These are phyloP conservation scores for Centropyge bicolor DNA, from an alignment of 2,797 vertebrate species.

Conservation along the genomic window DNA sequence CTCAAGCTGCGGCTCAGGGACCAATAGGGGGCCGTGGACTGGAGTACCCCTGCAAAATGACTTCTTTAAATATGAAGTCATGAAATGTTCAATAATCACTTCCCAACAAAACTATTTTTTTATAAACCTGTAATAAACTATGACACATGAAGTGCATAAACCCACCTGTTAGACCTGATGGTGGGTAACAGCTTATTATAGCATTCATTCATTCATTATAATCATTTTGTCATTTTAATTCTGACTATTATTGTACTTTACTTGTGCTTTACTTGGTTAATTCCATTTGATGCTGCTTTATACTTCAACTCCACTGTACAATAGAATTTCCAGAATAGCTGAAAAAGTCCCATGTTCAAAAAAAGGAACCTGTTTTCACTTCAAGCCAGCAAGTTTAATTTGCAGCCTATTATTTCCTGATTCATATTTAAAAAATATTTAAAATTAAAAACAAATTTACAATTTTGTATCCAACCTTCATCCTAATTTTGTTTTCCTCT, in stretches of 20 bases:
- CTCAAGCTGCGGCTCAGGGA: constrained; percentile 31
- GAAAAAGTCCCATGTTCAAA: too few species aligned
- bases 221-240: background rate
- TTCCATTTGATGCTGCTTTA: background rate
- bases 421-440: background rate
- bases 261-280: background rate
- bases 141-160: background rate
- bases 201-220: background rate
- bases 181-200: background rate
- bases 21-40: constrained; percentile 7
- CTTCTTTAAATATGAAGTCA: background rate
- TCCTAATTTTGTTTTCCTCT: background rate
- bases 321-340: too few species aligned
- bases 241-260: background rate
- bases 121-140: background rate
- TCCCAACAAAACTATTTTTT: background rate
- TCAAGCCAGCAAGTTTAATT: too few species aligned
- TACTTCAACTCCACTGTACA: background rate
- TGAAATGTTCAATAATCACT: background rate
- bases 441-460: background rate
- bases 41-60: background rate
- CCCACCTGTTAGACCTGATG: background rate
- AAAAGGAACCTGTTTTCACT: background rate
- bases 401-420: background rate
- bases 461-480: too few species aligned